These are phyloP conservation scores for Strigamia crassipes DNA, from an alignment of 2,888 invertebrate genomes.

Conservation along the genomic window DNA sequence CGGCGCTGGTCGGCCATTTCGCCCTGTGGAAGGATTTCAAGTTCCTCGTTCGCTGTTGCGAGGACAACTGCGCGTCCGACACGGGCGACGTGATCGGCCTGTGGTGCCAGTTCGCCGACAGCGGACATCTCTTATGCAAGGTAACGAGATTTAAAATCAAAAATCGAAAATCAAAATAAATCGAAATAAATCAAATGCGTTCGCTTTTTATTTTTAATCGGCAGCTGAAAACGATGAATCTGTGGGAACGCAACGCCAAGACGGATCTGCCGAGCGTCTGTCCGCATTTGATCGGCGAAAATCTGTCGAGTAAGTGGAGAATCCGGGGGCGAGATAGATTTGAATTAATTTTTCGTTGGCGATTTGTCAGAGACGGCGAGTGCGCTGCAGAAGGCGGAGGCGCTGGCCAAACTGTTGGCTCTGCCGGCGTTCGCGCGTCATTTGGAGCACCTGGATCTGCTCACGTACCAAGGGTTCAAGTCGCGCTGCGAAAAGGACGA, in stretches of 20 bases:
- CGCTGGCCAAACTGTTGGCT: neutral
- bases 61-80: neutral
- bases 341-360: neutral
- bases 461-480: conserved; percentile 32
- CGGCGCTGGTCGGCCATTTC: conserved; percentile 1
- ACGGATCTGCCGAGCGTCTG: neutral
- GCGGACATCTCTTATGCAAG: neutral
- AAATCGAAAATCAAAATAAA: too few species aligned
- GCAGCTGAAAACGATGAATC: neutral
- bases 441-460: conserved; percentile 5
- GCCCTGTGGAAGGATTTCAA: neutral
- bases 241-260: neutral
- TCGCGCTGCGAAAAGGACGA: neutral
- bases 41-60: neutral
- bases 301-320: neutral
- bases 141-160: too few species aligned
- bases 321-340: too few species aligned
- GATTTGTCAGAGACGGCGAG: neutral
- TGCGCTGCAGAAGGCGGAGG: neutral
- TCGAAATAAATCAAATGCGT: too few species aligned
- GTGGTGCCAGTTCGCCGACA: conserved; percentile 41
- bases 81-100: neutral
- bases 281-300: neutral
- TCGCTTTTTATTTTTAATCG: neutral
- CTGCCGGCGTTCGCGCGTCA: neutral